Percentiles rank a stretch among this genome's conserved stretches.
phyloP scores from a whole-genome alignment of 2,113 vertebrate species.

The Larimichthys polyactis region DNA sequence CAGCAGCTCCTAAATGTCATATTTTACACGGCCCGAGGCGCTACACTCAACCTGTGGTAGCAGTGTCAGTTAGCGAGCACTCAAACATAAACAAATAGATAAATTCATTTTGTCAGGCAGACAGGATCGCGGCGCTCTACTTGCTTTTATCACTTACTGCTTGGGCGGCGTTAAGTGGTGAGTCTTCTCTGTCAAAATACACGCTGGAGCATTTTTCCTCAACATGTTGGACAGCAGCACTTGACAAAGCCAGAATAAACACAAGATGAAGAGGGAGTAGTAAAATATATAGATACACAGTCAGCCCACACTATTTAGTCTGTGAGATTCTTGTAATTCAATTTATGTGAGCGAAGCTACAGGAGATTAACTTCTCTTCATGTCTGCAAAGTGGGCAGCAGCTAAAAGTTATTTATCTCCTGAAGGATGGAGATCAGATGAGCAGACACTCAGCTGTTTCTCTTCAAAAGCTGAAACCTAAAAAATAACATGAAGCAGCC shows the following conservation, averaged over 20 bases:
- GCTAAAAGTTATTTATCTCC: constrained; percentile 7
- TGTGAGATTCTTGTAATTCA: constrained; percentile 24
- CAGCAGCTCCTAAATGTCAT: constrained; percentile 55
- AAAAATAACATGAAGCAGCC: not conserved
- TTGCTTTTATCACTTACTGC: constrained; percentile 61
- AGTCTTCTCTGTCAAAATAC: constrained; percentile 58
- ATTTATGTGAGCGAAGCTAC: constrained; percentile 27
- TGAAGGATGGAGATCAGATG: constrained; percentile 7
- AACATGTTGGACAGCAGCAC: constrained; percentile 24
- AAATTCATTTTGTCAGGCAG: constrained; percentile 65
- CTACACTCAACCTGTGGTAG: constrained; percentile 48
- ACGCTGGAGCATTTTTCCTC: constrained; percentile 24
- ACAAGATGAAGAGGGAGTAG: constrained; percentile 53
- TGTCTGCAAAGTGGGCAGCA: constrained; percentile 22
- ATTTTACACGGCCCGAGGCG: constrained; percentile 50
- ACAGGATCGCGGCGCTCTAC: constrained; percentile 58
- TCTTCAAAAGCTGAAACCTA: not conserved
- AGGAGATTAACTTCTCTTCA: constrained; percentile 12
- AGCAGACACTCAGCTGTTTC: not conserved
- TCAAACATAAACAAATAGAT: constrained; percentile 73
- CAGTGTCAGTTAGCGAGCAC: constrained; percentile 38
- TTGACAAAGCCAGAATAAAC: constrained; percentile 65
- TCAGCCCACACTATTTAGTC: constrained; percentile 52
- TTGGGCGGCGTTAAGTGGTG: constrained; percentile 44
- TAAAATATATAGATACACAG: constrained; percentile 59